A percentile compares a stretch with the other conserved stretches of the same genome.
Evolutionary conservation across 2,888 invertebrate genomes (phyloP).

Genomic region (Gerosis bhagava): DNA sequence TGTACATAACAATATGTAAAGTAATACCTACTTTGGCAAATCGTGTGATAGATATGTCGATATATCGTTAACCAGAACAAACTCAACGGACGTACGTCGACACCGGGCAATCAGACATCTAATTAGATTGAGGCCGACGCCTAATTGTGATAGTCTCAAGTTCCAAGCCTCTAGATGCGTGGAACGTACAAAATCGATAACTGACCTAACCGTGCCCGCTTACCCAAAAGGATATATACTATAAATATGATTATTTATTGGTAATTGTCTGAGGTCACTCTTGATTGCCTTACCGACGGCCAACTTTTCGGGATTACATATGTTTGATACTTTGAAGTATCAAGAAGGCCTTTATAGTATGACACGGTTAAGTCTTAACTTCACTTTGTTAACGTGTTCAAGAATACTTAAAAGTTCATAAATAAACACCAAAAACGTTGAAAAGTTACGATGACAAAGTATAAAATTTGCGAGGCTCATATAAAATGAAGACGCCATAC

Average conservation of each 20-base stretch:
- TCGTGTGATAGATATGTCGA: conserved; percentile 7
- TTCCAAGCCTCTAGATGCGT: conserved; percentile 61
- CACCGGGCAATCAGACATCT: conserved; percentile 75
- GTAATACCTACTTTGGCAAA: conserved; percentile 5
- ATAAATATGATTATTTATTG: conserved; percentile 46
- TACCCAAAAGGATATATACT: conserved; percentile 44
- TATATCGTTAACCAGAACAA: conserved; percentile 28
- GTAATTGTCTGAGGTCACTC: no score
- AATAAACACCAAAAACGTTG: no score
- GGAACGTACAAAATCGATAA: conserved; percentile 65
- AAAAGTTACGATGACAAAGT: background rate
- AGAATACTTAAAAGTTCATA: no score
- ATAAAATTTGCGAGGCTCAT: conserved; percentile 5
- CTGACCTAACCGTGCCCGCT: conserved; percentile 51
- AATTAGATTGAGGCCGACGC: conserved; percentile 73
- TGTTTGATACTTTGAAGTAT: no score
- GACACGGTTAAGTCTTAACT: no score
- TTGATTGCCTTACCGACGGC: no score
- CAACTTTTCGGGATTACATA: no score
- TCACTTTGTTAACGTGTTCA: no score
- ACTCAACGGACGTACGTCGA: conserved; percentile 35
- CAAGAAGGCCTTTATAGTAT: no score
- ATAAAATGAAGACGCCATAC: conserved; percentile 33
- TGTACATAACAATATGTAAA: no score
- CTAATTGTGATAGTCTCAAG: conserved; percentile 78